Evolutionary conservation across 2,797 vertebrate species (phyloP).

Genomic region (Pipistrellus pipistrellus): DNA sequence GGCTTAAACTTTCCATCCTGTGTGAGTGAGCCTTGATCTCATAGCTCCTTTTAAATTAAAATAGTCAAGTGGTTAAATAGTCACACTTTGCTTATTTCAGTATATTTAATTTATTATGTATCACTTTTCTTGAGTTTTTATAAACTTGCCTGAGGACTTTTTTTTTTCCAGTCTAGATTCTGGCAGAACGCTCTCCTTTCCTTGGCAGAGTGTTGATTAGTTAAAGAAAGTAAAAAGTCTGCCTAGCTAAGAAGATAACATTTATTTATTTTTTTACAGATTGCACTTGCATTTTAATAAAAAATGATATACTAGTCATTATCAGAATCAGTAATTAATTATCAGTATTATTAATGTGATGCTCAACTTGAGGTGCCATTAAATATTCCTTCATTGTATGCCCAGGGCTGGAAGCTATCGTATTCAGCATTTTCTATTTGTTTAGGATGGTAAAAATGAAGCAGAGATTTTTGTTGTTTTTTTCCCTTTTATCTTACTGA

Average conservation of each 20-base stretch:
- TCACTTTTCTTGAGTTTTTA: conserved; percentile 83
- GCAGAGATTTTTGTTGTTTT: neutral
- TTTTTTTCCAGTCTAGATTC: conserved; percentile 65
- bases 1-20: conserved; percentile 62
- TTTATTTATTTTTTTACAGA: conserved; percentile 51
- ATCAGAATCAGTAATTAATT: conserved; percentile 67
- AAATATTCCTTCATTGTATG: conserved; percentile 20
- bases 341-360: conserved; percentile 40
- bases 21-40: neutral
- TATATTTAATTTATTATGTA: conserved; percentile 81
- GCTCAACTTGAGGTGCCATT: neutral
- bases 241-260: conserved; percentile 61
- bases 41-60: conserved; percentile 69
- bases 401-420: neutral
- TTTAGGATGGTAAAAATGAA: neutral
- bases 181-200: conserved; percentile 75
- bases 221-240: conserved; percentile 68
- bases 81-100: conserved; percentile 83
- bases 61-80: conserved; percentile 77
- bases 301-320: conserved; percentile 62
- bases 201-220: conserved; percentile 80
- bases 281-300: conserved; percentile 70
- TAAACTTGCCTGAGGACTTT: conserved; percentile 79
- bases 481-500: neutral
- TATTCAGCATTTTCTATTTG: neutral